Evolutionary conservation across 1,140 invertebrate genomes (phyloP), one percentile per base, ranked within the genome.

Genomic region (Cotesia glomerata): DNA sequence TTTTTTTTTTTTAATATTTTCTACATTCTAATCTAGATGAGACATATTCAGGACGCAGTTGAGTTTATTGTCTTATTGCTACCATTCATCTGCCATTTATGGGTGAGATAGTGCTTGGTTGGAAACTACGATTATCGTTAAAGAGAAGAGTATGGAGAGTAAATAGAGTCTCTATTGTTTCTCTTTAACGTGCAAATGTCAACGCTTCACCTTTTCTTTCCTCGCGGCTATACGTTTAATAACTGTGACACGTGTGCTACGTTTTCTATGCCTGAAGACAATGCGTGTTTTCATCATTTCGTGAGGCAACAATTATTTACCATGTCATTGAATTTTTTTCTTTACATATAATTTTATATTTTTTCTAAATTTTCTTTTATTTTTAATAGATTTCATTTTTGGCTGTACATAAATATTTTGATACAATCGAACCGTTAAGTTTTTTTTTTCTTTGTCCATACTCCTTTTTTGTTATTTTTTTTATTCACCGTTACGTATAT

Each of bases 171-270:
- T 62, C 69, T 36, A 71, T 71, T 71, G 69, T 71, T 71, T 52
- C 58, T 34, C n/a, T 49, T 54, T 14, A 36, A 67, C 36, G 63
- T 52, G 59, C 39, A 73, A 68, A 73, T 73, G 71, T 73, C 71
- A 73, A 62, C 62, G 71, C 52, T 68, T 73, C 71, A 73, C 71
- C 71, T 73, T 73, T 73, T 51, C 32, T 54, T 45, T 4, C 65
- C 26, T 13, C 58, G 49, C 59, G 58, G 58, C 16, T 69, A 69
- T 62, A 62, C 18, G 36, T 70, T 65, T 58, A 71, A 71, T 71
- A 52, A 68, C 49, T 62, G 13, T 51, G 69, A 71, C 69, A 71
- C 61, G 61, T 36, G 62, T 45, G 39, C 39, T 45, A 45, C 14
- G 62, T 49, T 64, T 49, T 49, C 14, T n/a, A 11, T 9, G 39